These are phyloP conservation scores for Patella ulyssiponensis DNA, from an alignment of 2,888 invertebrate species.

Conservation along the genomic window DNA sequence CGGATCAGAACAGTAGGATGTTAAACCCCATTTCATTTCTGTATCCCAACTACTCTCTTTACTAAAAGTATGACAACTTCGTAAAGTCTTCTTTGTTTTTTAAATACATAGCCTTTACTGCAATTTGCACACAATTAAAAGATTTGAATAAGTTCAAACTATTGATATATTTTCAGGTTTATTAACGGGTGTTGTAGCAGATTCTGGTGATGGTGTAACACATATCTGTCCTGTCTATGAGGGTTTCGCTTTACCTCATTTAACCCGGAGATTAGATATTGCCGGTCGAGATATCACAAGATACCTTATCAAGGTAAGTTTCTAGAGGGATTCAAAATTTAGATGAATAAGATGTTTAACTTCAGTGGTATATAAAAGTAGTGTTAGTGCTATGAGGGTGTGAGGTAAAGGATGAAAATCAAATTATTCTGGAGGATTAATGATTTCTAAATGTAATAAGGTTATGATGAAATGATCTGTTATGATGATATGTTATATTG, in stretches of 20 bases:
- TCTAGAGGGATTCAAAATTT: no score
- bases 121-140: not conserved
- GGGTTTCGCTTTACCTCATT: constrained; percentile 94
- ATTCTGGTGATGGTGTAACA: constrained; percentile 99
- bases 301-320: constrained; percentile 91
- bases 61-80: no score
- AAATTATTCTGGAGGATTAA: no score
- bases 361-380: no score
- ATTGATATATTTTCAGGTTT: constrained; percentile 76
- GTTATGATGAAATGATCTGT: not conserved
- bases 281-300: constrained; percentile 98
- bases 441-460: no score
- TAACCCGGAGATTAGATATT: constrained; percentile 94
- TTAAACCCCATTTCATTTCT: not conserved
- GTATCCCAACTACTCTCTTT: not conserved
- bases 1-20: no score
- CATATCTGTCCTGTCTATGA: constrained; percentile 99
- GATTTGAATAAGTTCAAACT: not conserved
- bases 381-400: no score
- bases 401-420: no score
- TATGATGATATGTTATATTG: constrained; percentile 1
- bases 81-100: no score
- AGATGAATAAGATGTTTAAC: no score
- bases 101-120: no score
- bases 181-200: constrained; percentile 97